A percentile compares a stretch with the other conserved stretches of the same genome.
These are phyloP conservation scores for Drosophila repleta DNA, from an alignment of 1,140 invertebrate species.

Conservation along the genomic window DNA sequence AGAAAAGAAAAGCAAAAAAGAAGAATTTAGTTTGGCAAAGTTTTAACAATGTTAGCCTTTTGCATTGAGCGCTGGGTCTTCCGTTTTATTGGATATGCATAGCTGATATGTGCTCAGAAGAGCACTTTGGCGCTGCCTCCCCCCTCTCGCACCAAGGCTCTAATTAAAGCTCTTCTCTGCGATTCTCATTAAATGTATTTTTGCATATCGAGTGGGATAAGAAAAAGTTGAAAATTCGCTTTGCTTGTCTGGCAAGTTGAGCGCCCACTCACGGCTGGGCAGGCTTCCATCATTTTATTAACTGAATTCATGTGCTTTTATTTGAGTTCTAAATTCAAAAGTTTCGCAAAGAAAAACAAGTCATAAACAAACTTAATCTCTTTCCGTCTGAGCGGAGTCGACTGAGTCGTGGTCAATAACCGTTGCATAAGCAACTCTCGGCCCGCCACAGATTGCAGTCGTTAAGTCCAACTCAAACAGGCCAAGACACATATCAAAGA, in stretches of 20 bases:
- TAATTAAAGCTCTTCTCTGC: too few species aligned
- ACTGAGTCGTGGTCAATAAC: slow-evolving; percentile 22
- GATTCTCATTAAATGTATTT: too few species aligned
- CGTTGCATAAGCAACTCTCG: slow-evolving; percentile 10
- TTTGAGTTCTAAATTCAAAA: not conserved
- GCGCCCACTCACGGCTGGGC: too few species aligned
- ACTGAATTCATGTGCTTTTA: not conserved
- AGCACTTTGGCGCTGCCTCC: too few species aligned
- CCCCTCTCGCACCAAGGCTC: too few species aligned
- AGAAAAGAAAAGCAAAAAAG: not conserved
- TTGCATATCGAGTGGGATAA: not conserved
- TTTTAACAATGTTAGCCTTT: slow-evolving; percentile 1
- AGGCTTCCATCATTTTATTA: not conserved
- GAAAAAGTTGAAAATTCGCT: not conserved
- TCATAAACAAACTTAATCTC: not conserved
- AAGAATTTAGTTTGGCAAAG: not conserved
- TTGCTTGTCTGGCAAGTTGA: too few species aligned
- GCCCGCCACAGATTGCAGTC: slow-evolving; percentile 21
- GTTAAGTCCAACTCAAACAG: slow-evolving; percentile 74
- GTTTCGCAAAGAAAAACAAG: too few species aligned
- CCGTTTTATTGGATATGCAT: not conserved
- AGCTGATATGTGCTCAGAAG: not conserved
- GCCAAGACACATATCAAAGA: slow-evolving; percentile 74
- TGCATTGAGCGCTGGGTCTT: slow-evolving; percentile 1
- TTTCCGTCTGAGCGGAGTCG: not conserved